Evolutionary conservation across 2,888 invertebrate species (phyloP), one percentile per base, ranked within the genome.

Genomic region (Fragum sueziense): DNA sequence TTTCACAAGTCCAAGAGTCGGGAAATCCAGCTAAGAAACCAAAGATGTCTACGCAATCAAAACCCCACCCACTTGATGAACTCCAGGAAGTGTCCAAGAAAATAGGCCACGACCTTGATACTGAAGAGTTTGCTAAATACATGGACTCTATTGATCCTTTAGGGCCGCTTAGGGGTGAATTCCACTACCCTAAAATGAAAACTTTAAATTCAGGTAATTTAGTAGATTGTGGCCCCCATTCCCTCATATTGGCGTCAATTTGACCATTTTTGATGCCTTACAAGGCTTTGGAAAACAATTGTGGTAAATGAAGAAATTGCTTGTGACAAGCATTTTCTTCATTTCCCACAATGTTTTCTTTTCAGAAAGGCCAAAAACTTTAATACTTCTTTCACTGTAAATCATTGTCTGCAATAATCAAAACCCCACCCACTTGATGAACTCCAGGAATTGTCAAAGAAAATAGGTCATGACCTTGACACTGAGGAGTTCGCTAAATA

Each of bases 151-250:
- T 89, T 27, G 94, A 94, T 80, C 88, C 91, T 2, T 87, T 94
- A 51, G 74, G 85, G 51, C 82, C 88, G 22, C 87, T 93, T 4
- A 83, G 94, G 68, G 77, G 91, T 7, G 91, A 91, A 67, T 94
- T 94, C 82, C 78, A 85, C 72, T 92, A 93, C 79, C 94, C 94
- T 0, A 94, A 93, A 79, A 93, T 93, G 90, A 91, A 89, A 70
- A 91, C 92, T 25, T 79, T 94, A n/a, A 89, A 91, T 2, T 75
- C 86, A 76, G 90, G 94, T 94, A 11, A 47, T 14, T 47, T 47
- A 20, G n/a, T n/a, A n/a, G n/a, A n/a, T n/a, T n/a, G n/a, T n/a
- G n/a, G n/a, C n/a, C n/a, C n/a, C n/a, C n/a, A n/a, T n/a, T n/a
- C n/a, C n/a, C n/a, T n/a, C n/a, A n/a, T n/a, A n/a, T n/a, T n/a